phyloP scores from a whole-genome alignment of 2,113 vertebrate genomes.

The Aspiorhynchus laticeps region DNA sequence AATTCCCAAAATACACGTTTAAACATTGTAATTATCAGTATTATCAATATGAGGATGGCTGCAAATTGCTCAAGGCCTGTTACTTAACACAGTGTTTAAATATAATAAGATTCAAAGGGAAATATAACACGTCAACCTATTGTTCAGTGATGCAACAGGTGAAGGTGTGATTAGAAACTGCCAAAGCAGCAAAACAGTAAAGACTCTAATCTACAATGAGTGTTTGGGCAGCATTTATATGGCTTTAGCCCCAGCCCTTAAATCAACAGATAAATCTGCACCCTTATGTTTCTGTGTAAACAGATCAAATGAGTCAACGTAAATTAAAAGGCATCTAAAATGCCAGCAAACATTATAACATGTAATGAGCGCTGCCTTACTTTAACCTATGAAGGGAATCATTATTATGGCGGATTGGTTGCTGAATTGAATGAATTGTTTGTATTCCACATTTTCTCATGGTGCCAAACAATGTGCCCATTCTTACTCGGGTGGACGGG shows the following conservation, averaged over 20 bases:
- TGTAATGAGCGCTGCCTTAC: neutral
- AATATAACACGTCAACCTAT: neutral
- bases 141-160: neutral
- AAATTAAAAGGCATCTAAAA: neutral
- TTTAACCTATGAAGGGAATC: neutral
- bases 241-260: neutral
- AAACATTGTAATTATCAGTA: neutral
- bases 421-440: conserved; percentile 25
- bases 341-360: conserved; percentile 1
- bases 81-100: neutral
- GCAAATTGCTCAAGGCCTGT: neutral
- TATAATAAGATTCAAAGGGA: neutral
- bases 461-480: neutral
- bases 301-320: neutral
- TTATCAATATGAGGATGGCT: neutral
- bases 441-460: conserved; percentile 4
- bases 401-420: neutral
- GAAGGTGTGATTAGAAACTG: conserved; percentile 16
- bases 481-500: conserved; percentile 90
- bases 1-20: neutral
- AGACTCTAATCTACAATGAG: conserved; percentile 28
- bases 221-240: conserved; percentile 46
- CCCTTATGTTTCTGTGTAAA: conserved; percentile 15
- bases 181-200: neutral
- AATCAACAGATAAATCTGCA: conserved; percentile 27